Conservation (phyloP, 2,888 invertebrate genomes). For the Mamestra brassicae region DNA sequence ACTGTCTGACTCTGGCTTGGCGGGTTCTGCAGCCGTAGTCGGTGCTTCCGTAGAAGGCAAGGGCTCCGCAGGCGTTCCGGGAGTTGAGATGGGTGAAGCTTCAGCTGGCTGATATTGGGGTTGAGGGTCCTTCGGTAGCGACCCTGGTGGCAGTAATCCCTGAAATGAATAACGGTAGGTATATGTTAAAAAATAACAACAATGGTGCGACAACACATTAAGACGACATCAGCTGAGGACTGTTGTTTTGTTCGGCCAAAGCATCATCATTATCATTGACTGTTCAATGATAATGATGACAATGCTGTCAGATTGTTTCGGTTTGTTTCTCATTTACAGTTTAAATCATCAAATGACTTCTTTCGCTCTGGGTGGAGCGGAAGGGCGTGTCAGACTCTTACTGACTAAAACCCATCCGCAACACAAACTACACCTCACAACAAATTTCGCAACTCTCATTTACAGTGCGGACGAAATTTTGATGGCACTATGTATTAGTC, state of each 20-base stretch:
- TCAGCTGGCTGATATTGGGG: slow-evolving; percentile 60
- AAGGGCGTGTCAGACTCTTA: too few relatives aligned
- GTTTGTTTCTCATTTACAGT: not conserved
- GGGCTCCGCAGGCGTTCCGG: slow-evolving; percentile 62
- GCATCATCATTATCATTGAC: not conserved
- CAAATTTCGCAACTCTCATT: too few relatives aligned
- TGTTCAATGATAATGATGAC: too few relatives aligned
- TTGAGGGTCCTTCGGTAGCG: slow-evolving; percentile 66
- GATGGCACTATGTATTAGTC: not conserved
- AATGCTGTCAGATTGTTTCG: not conserved
- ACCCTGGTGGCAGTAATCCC: slow-evolving; percentile 77
- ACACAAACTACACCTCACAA: too few relatives aligned
- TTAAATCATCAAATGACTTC: too few relatives aligned
- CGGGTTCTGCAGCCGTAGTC: slow-evolving; percentile 53
- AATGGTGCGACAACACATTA: not conserved
- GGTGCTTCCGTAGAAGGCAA: slow-evolving; percentile 67
- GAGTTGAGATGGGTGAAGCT: slow-evolving; percentile 54
- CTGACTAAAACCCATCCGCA: too few relatives aligned
- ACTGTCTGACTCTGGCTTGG: slow-evolving; percentile 56
- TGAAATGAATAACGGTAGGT: slow-evolving; percentile 67
- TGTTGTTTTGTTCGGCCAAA: not conserved
- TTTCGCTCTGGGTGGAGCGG: too few relatives aligned
- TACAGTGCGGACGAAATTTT: too few relatives aligned
- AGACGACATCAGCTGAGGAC: not conserved
- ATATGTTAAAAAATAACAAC: not conserved